Base-by-base conservation (phyloP, 2,888 invertebrate genomes). In the Coleophora deauratella region DNA sequence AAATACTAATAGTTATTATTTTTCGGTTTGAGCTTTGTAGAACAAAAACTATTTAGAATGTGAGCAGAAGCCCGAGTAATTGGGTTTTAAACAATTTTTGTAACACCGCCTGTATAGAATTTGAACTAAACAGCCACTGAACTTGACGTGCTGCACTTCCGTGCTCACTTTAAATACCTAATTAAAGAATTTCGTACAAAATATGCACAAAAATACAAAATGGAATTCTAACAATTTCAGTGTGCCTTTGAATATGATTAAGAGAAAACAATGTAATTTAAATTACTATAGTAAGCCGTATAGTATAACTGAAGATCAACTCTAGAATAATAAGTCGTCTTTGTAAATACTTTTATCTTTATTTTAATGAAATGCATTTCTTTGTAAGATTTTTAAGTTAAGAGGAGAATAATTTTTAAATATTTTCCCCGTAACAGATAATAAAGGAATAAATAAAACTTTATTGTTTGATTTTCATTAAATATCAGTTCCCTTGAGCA, bases 341-440 rank as follows among this genome's bases (percentile, higher is more conserved):
- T 13, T 84, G 82, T 82, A 84, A 73, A 84, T 82, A 84, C 67
- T 75, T 75, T 72, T 79, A 81, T 80, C 66, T 71, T 79, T 74
- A 79, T 80, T 75, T 74, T 78, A 74, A 76, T 76, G 72, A 80
- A 82, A 82, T 82, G 81, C 79, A 81, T 81, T 81, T 82, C 72
- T 72, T 70, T 79, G 72, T 78, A 78, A 76, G 77, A 72, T 69
- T 72, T 62, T 63, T 63, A 74, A 69, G 44, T 57, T 67, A 72
- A 66, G 74, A 66, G 80, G 80, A 79, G 72, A 74, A 77, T 80
- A 61, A 71, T 70, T 79, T 79, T 78, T 65, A 68, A 77, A 73
- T 79, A 76, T 80, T 81, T 80, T 77, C 76, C 76, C 66, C 72
- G 54, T 78, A 80, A 78, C 72, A 80, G 82, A 80, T 77, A 84